Conservation (phyloP, 2,797 vertebrate species). For the Nothura maculosa region DNA sequence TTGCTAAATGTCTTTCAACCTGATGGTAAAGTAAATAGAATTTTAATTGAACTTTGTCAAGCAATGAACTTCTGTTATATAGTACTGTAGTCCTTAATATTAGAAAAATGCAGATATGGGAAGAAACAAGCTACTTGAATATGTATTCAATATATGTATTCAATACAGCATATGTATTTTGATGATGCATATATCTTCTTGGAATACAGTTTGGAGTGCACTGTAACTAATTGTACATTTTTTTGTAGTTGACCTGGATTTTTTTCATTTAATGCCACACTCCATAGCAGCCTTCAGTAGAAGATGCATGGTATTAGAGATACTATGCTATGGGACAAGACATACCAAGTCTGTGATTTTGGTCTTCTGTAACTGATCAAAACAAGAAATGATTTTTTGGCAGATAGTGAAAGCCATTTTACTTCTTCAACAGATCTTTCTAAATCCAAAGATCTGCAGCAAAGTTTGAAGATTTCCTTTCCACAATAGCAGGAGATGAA, state of each 20-base stretch:
- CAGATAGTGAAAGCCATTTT: background rate
- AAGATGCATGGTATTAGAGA: background rate
- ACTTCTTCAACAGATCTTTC: background rate
- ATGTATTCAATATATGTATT: background rate
- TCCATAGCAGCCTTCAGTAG: background rate
- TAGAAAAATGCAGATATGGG: background rate
- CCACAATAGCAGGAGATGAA: background rate
- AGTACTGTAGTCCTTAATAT: background rate
- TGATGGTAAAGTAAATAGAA: background rate
- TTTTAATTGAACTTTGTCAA: background rate
- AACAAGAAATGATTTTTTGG: background rate
- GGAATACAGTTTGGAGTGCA: background rate
- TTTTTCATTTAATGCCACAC: background rate
- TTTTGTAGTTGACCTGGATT: background rate
- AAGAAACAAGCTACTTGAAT: background rate
- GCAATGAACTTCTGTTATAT: background rate
- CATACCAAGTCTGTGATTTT: background rate
- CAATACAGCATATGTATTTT: background rate
- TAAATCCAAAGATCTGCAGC: background rate
- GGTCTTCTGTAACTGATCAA: background rate
- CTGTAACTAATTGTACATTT: background rate
- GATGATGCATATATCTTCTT: accelerated
- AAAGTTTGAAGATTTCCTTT: background rate
- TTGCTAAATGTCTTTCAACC: background rate
- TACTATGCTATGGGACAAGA: background rate